Base-by-base conservation (phyloP, 2,797 vertebrate genomes). In the Oryzias sinensis region DNA sequence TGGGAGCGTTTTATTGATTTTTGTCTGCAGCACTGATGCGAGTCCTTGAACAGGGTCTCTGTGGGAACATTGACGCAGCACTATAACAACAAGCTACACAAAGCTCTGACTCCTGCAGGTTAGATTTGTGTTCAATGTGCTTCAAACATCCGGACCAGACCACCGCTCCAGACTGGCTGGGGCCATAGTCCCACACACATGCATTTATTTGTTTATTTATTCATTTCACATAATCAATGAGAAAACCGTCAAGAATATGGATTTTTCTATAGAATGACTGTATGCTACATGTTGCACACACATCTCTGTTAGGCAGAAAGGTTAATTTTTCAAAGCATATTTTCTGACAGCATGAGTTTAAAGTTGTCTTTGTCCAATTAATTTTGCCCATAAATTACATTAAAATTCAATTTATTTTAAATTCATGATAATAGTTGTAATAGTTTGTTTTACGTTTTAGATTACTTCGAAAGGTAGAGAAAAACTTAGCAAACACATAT, bases 1-100 rank as follows among this genome's bases (percentile, higher is more conserved):
- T 76, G 56, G 75, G 27, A 62, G 52, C 27, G 51, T 60, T 46
- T 55, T 60, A 81, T 80, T 70, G 79, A 79, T 81, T 78, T 68
- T 66, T 45, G 46, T 60, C 57, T 56, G 60, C 16, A 6, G 65
- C 53, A 53, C 44, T 64, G 68, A 52, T 14, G 20, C 59, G 49
- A 68, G 43, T 62, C 55, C 62, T 60, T 62, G 40, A 33, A 49
- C 58, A 33, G 53, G 53, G 20, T 43, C 54, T 53, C 59, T 59
- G 58, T 42, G 66, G 53, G 57, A 76, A 53, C 66, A 56, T 69
- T 76, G 71, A 74, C 62, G 54, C 70, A 62, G 47, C 72, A 53
- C 45, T 46, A 17, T 53, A 56, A 51, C 44, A 65, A 43, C 4
- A 50, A 57, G 49, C 52, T 56, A 58, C 53, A 58, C 46, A 56